A percentile compares a stretch with the other conserved stretches of the same genome.
Conservation (phyloP, 2,888 invertebrate species). For the Deroplatys truncata region DNA sequence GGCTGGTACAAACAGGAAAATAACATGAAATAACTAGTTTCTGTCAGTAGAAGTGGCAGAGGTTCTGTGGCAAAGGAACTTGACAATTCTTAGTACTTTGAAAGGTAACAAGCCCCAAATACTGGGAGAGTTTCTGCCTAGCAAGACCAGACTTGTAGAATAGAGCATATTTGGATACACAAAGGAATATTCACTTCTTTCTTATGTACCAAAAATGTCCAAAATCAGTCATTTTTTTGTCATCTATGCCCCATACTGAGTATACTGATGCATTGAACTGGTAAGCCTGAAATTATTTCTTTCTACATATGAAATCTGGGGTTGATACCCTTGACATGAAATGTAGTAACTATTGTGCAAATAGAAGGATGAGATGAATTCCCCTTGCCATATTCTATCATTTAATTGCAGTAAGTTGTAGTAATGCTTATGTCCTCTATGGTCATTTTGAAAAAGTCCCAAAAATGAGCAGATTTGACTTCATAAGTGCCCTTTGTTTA, state of each 20-base stretch:
- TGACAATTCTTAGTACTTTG: constrained; percentile 21
- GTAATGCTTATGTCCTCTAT: too few relatives aligned
- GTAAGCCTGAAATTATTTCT: constrained; percentile 34
- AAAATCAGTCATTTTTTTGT: constrained; percentile 33
- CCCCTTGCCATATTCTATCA: too few relatives aligned
- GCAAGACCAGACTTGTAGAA: constrained; percentile 27
- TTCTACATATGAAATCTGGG: constrained; percentile 35
- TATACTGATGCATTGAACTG: neutral
- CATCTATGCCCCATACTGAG: constrained; percentile 25
- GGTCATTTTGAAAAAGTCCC: too few relatives aligned
- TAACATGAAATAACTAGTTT: constrained; percentile 25
- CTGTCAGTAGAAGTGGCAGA: constrained; percentile 17
- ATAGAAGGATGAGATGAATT: constrained; percentile 14
- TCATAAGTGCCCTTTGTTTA: too few relatives aligned
- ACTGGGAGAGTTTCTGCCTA: constrained; percentile 35
- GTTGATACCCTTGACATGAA: constrained; percentile 34
- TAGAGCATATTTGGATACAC: constrained; percentile 32
- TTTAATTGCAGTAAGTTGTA: too few relatives aligned
- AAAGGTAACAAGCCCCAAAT: constrained; percentile 28
- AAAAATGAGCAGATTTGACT: too few relatives aligned
- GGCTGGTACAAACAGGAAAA: too few relatives aligned
- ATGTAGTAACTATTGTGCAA: constrained; percentile 31
- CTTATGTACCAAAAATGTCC: constrained; percentile 31
- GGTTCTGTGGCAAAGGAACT: neutral
- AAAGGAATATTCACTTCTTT: constrained; percentile 31